Evolutionary conservation across 2,888 invertebrate species (phyloP).

Genomic region (Microdon myrmicae): DNA sequence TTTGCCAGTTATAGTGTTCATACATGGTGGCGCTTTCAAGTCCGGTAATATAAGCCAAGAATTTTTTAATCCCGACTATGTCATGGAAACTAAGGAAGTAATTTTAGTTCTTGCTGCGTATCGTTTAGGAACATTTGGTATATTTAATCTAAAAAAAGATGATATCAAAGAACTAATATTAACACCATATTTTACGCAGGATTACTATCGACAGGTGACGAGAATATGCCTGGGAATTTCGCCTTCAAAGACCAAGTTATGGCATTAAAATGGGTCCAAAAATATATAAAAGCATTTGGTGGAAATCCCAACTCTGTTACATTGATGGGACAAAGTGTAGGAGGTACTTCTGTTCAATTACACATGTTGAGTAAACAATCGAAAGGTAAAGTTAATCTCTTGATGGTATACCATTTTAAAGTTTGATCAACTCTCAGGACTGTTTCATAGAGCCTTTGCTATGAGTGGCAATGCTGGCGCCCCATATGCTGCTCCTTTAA

Average conservation of each 20-base stretch:
- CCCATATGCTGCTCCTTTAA: constrained; percentile 58
- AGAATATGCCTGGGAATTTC: constrained; percentile 68
- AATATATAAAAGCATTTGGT: constrained; percentile 66
- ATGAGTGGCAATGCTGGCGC: constrained; percentile 68
- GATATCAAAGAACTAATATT: no score
- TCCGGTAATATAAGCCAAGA: constrained; percentile 66
- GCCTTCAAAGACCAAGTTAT: constrained; percentile 69
- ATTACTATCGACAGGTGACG: constrained; percentile 68
- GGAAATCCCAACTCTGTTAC: constrained; percentile 67
- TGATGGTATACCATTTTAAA: constrained; percentile 16
- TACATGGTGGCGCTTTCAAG: constrained; percentile 70
- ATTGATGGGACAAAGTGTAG: constrained; percentile 69
- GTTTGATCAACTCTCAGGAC: constrained; percentile 27
- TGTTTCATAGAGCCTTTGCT: constrained; percentile 68
- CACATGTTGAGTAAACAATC: constrained; percentile 68
- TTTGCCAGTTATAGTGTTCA: constrained; percentile 69
- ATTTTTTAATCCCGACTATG: constrained; percentile 68
- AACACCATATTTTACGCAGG: constrained; percentile 55
- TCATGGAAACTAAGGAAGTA: constrained; percentile 68
- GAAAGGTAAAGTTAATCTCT: constrained; percentile 56
- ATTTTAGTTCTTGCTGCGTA: constrained; percentile 68
- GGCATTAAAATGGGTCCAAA: constrained; percentile 68
- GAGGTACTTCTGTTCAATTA: constrained; percentile 67
- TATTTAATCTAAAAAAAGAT: constrained; percentile 3
- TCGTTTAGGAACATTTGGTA: constrained; percentile 64